phyloP scores from a whole-genome alignment of 2,113 vertebrate genomes.

The Aspidoscelis tigris region DNA sequence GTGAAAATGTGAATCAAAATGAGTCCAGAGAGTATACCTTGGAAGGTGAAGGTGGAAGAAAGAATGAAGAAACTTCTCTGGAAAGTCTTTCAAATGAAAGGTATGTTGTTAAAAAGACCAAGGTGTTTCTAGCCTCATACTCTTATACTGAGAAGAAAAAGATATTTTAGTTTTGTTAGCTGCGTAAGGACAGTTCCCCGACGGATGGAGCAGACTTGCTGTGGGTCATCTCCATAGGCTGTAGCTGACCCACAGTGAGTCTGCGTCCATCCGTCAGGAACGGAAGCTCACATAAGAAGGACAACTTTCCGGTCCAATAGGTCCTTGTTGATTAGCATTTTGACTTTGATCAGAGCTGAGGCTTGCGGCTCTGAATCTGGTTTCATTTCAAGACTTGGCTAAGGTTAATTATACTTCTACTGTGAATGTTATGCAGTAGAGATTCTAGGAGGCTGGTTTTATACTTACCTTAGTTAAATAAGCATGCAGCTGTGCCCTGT shows the following conservation, averaged over 20 bases:
- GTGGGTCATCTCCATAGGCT: too few species aligned
- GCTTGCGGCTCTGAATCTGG: background rate
- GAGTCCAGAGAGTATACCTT: slow-evolving; percentile 53
- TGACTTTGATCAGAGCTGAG: background rate
- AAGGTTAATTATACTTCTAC: background rate
- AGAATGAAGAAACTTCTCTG: slow-evolving; percentile 63
- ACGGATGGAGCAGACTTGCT: too few species aligned
- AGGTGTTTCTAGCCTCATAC: background rate
- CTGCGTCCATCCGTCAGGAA: too few species aligned
- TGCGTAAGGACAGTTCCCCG: background rate
- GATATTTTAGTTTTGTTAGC: background rate
- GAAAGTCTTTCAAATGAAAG: slow-evolving; percentile 82
- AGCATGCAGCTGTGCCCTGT: background rate
- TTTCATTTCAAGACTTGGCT: background rate
- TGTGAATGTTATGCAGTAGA: background rate
- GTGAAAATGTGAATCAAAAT: slow-evolving; percentile 60
- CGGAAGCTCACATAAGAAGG: too few species aligned
- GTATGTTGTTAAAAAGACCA: slow-evolving; percentile 67
- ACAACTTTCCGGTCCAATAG: background rate
- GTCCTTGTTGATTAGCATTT: background rate
- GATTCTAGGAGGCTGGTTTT: background rate
- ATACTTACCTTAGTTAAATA: background rate
- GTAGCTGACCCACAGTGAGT: too few species aligned
- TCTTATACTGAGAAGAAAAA: background rate
- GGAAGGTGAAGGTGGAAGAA: slow-evolving; percentile 66